Base-by-base conservation (phyloP, 53 echinoderm and acorn worm genomes). In the Hippasteria phrygiana region DNA sequence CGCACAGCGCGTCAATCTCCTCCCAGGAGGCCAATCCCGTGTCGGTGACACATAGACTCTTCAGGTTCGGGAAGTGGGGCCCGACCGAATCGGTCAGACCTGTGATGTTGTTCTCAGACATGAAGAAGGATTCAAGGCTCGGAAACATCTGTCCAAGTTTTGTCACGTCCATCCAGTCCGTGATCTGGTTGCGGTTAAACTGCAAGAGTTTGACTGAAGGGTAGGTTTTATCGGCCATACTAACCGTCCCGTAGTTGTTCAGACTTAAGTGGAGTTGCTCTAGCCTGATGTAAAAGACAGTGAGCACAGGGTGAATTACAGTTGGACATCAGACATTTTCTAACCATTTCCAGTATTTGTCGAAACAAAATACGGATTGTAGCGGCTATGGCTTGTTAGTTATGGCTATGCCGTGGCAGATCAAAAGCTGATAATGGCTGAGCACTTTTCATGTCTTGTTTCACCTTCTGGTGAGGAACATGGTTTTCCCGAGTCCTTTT, bases 211-310 rank as follows among this genome's bases (percentile, higher is more conserved):
- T 90, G 65, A 98, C 76, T 7, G 85, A 70, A 12, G 78, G 34
- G 53, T 89, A 88, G 78, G 73, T 35, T 47, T 77, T 67, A 1
- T 67, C 53, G 12, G 89, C 32, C 3, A 70, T 50, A 0, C 41
- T 36, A 20, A 97, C 88, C 18, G 29, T 87, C 32, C 86, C 75
- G 47, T 90, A 87, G 46, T 92, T 62, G 31, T 93, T 97, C 42
- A 97, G 75, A 82, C 97, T 95, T n/a, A 97, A 83, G 73, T 95
- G 95, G 27, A 97, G 87, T 71, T 95, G 91, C 56, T 92, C 78
- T 12, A 97, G 43, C 3, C 96, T 96, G 70, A 42, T 74, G 17
- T 39, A n/a, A n/a, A n/a, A n/a, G n/a, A n/a, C n/a, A n/a, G n/a
- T n/a, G n/a, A n/a, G n/a, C n/a, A n/a, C n/a, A n/a, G n/a, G n/a